Base-by-base conservation (phyloP, 2,888 invertebrate species). In the Phaonia tiefii region DNA sequence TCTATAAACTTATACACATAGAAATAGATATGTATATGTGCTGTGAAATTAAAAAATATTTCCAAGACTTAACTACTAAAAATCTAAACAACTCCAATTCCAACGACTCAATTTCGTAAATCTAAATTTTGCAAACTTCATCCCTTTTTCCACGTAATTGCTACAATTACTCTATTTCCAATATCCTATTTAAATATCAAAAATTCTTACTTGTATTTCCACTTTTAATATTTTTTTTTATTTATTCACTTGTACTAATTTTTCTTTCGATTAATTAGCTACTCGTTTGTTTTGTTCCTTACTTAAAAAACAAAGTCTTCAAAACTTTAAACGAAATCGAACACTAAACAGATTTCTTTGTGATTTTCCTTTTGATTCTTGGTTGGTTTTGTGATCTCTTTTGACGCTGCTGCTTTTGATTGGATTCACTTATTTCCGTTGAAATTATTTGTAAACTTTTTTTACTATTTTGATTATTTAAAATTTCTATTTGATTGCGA, bases 351-450 rank as follows among this genome's bases (percentile, higher is more conserved):
- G 8, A 56, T 60, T n/a, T 51, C 65, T 49, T 60, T 13, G 56
- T 65, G 20, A 66, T 74, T 60, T 75, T 39, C 56, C 31, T 70
- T 66, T 70, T 54, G 72, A 79, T 73, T 75, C 44, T 5, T 66
- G 49, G 31, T 67, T 56, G 37, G 60, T 3, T 54, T 54, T 49
- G 10, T 54, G 54, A 54, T 22, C 8, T 25, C 63, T 42, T 17
- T 46, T 65, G 73, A 51, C 25, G 44, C 75, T 69, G 20, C 17
- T 42, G 46, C 26, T 77, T 71, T 22, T 51, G 69, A 60, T 69
- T 75, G 44, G 44, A 58, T 75, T 72, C 56, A 56, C 71, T 65
- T 13, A 25, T 72, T 60, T 79, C 42, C 63, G 63, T 31, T 31
- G 31, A 31, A 31, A 31, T n/a, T 58, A 1, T n/a, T 42, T 63